phyloP scores from a whole-genome alignment of 2,888 invertebrate genomes.

The Deilephila porcellus region DNA sequence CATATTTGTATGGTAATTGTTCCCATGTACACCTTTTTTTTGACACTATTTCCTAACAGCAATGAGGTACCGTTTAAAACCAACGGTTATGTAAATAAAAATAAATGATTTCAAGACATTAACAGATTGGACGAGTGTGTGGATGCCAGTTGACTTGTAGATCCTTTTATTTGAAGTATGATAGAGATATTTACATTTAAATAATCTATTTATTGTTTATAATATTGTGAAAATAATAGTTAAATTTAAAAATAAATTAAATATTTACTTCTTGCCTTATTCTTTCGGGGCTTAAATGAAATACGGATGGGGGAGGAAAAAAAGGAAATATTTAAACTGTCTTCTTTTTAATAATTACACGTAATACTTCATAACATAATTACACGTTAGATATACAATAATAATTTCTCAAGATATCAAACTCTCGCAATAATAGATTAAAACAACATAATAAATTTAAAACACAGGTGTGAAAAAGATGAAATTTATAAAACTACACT shows the following conservation, averaged over 20 bases:
- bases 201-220: constrained; percentile 9
- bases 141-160: constrained; percentile 1
- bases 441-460: constrained; percentile 75
- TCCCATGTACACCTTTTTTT: no score
- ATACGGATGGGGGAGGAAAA: constrained; percentile 5
- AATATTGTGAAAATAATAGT: constrained; percentile 4
- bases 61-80: no score
- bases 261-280: constrained; percentile 2
- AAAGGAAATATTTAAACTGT: constrained; percentile 69
- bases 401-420: constrained; percentile 82
- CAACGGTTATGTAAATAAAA: no score
- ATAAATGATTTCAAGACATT: no score
- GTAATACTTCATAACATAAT: constrained; percentile 85
- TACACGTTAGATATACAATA: constrained; percentile 83
- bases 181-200: constrained; percentile 13
- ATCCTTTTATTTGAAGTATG: background rate
- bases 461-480: constrained; percentile 74
- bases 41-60: no score
- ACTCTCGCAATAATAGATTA: constrained; percentile 74
- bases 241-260: background rate
- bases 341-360: constrained; percentile 84
- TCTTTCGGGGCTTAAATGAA: background rate
- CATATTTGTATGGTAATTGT: no score
- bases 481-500: constrained; percentile 75
- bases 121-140: background rate